Conservation (phyloP, 64 coral and sea anemone genomes). For the Anthopleura sola region DNA sequence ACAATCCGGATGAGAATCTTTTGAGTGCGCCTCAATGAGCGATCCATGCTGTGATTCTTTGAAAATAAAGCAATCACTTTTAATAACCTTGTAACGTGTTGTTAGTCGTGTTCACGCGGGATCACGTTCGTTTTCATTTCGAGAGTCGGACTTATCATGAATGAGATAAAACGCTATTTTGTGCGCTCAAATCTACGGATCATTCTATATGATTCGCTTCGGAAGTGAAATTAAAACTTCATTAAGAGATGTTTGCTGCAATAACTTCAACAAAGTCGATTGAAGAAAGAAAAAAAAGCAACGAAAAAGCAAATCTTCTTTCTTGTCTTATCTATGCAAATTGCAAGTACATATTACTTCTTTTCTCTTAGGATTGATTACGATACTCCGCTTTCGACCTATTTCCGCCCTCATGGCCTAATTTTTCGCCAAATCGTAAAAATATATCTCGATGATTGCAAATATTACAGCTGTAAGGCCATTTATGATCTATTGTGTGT, state of each 20-base stretch:
- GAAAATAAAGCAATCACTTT: constrained; percentile 27
- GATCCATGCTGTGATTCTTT: constrained; percentile 35
- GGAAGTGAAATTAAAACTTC: constrained; percentile 40
- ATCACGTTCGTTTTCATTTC: constrained; percentile 6
- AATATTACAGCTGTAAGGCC: neutral
- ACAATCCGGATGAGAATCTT: constrained; percentile 63
- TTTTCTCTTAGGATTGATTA: constrained; percentile 40
- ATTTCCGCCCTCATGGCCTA: constrained; percentile 49
- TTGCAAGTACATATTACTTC: constrained; percentile 43
- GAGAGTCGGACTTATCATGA: neutral
- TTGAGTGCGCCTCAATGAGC: constrained; percentile 35
- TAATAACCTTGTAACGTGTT: constrained; percentile 23
- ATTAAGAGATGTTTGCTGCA: constrained; percentile 27
- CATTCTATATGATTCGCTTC: constrained; percentile 8
- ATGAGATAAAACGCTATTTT: constrained; percentile 9
- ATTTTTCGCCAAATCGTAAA: constrained; percentile 35
- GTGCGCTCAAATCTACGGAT: neutral
- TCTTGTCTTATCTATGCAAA: constrained; percentile 92
- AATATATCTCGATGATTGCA: constrained; percentile 1
- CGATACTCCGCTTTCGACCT: constrained; percentile 19
- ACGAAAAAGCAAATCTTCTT: constrained; percentile 27
- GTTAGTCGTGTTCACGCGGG: constrained; percentile 4
- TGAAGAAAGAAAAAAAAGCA: neutral
- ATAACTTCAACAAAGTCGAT: constrained; percentile 23
- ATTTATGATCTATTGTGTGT: constrained; percentile 1